phyloP scores from a whole-genome alignment of 2,797 vertebrate genomes.

The Malurus leucopterus region DNA sequence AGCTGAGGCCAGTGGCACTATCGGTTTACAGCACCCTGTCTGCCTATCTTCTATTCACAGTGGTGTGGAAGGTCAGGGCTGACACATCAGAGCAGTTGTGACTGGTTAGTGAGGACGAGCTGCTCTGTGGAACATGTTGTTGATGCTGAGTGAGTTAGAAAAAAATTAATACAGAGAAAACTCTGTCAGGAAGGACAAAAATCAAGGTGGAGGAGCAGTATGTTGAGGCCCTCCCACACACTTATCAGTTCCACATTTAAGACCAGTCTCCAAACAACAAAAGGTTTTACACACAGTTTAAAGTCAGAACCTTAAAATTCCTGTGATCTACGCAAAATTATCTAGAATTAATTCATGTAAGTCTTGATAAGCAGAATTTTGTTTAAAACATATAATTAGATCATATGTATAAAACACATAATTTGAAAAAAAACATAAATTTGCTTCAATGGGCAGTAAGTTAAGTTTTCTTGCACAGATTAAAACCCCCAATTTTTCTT shows the following conservation, averaged over 20 bases:
- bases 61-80: constrained; percentile 73
- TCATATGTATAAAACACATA: background rate
- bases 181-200: constrained; percentile 68
- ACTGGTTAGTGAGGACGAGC: constrained; percentile 34
- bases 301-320: background rate
- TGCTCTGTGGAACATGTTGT: constrained; percentile 46
- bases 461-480: background rate
- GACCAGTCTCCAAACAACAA: constrained; percentile 39
- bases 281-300: constrained; percentile 12
- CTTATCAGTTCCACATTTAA: constrained; percentile 71
- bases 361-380: background rate
- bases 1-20: constrained; percentile 54
- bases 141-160: constrained; percentile 38
- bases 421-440: background rate
- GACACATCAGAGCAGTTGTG: constrained; percentile 66
- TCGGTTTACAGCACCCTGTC: constrained; percentile 58
- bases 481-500: background rate
- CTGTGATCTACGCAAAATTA: background rate
- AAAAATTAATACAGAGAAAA: constrained; percentile 63
- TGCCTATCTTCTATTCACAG: constrained; percentile 54
- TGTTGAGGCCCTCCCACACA: constrained; percentile 75
- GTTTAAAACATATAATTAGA: background rate
- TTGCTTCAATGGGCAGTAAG: background rate
- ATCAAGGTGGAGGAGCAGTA: constrained; percentile 66
- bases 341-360: background rate